Percentiles rank a stretch among this genome's conserved stretches.
These are phyloP conservation scores for Colius striatus DNA, from an alignment of 2,113 vertebrate species.

Conservation along the genomic window DNA sequence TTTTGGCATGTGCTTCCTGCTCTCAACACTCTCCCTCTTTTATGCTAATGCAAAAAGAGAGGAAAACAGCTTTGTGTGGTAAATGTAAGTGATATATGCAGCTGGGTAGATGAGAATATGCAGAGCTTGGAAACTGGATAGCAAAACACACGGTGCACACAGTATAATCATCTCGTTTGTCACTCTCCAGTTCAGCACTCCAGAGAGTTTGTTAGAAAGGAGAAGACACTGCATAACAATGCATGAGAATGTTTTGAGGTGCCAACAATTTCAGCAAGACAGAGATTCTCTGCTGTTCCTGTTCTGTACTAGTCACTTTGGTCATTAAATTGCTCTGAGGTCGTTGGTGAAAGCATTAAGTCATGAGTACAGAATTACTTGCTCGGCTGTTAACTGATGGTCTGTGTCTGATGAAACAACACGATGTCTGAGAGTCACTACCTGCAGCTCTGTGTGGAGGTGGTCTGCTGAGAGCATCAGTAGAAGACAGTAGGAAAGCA, in stretches of 20 bases:
- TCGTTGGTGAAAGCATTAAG: neutral
- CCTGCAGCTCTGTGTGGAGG: neutral
- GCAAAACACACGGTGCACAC: neutral
- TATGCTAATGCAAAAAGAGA: neutral
- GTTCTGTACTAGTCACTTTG: neutral
- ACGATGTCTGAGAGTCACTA: neutral
- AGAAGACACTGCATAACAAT: neutral
- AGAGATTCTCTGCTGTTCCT: neutral
- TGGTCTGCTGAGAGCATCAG: neutral
- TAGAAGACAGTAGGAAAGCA: neutral
- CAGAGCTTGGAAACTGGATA: neutral
- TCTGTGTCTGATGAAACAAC: neutral
- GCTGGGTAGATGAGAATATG: neutral
- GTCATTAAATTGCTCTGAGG: neutral
- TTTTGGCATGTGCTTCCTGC: neutral
- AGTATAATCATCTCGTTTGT: neutral
- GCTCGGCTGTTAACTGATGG: neutral
- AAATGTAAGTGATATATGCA: neutral
- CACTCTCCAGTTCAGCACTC: neutral
- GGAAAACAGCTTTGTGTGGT: neutral
- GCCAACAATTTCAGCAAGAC: fast-evolving
- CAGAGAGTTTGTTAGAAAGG: neutral
- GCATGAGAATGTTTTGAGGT: neutral
- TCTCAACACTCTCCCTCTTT: neutral
- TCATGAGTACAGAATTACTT: neutral